Percentiles rank a stretch among this genome's conserved stretches.
These are phyloP conservation scores for Lepidochitona cinerea DNA, from an alignment of 2,888 invertebrate genomes.

Conservation along the genomic window DNA sequence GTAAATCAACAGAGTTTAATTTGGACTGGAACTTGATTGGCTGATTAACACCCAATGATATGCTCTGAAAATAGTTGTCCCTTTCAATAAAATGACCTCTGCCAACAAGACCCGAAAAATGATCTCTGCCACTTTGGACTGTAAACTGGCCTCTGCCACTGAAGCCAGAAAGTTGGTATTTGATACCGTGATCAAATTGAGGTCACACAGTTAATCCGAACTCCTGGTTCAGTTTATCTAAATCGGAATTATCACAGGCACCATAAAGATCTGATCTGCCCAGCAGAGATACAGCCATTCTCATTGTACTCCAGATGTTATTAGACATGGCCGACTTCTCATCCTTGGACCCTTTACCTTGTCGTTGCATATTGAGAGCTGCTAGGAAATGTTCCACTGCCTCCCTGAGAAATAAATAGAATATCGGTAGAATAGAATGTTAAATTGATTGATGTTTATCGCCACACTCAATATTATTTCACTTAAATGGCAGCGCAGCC, in stretches of 20 bases:
- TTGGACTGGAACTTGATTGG: too few relatives aligned
- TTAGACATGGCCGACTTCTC: slow-evolving; percentile 81
- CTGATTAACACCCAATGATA: too few relatives aligned
- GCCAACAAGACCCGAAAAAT: too few relatives aligned
- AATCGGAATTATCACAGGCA: slow-evolving; percentile 74
- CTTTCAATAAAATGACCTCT: too few relatives aligned
- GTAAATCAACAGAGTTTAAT: too few relatives aligned
- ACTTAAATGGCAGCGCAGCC: too few relatives aligned
- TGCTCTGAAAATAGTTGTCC: too few relatives aligned
- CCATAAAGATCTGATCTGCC: slow-evolving; percentile 75
- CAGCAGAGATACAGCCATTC: slow-evolving; percentile 88
- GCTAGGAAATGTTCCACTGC: slow-evolving; percentile 96
- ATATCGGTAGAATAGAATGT: background rate
- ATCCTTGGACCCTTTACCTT: slow-evolving; percentile 75
- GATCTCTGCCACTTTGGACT: too few relatives aligned
- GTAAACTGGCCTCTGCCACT: background rate
- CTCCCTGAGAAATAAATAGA: slow-evolving; percentile 76
- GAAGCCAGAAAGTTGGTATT: too few relatives aligned
- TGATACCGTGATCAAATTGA: too few relatives aligned
- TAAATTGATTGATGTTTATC: too few relatives aligned
- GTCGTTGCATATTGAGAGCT: slow-evolving; percentile 91
- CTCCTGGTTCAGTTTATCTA: slow-evolving; percentile 66
- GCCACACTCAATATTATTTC: too few relatives aligned
- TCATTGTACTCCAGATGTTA: slow-evolving; percentile 93
- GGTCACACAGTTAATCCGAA: slow-evolving; percentile 40